Evolutionary conservation across 2,797 vertebrate species (phyloP).

Genomic region (Emydoidea blandingii): DNA sequence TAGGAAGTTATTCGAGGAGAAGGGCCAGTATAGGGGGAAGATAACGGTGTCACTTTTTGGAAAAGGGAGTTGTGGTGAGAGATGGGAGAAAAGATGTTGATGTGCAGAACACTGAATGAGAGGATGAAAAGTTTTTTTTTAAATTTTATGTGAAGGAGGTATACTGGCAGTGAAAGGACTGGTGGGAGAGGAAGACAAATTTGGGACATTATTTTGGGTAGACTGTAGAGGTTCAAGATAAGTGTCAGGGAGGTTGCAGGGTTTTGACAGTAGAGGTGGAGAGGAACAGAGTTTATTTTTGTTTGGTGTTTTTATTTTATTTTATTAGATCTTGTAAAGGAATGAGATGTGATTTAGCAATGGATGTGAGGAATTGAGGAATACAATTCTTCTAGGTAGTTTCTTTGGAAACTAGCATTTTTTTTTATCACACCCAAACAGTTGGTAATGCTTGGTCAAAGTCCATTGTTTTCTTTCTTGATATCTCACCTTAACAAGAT

Average conservation of each 20-base stretch:
- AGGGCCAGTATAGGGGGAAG: fast-evolving
- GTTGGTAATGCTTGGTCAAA: neutral
- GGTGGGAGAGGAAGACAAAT: neutral
- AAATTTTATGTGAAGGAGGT: neutral
- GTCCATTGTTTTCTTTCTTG: neutral
- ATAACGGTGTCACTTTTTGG: neutral
- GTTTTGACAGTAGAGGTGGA: neutral
- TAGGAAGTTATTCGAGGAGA: neutral
- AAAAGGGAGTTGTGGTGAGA: neutral
- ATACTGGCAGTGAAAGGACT: neutral
- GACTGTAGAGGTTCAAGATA: neutral
- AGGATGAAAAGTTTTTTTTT: neutral
- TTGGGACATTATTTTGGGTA: neutral
- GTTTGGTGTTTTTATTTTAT: neutral
- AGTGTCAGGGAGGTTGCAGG: neutral
- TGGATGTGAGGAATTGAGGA: neutral
- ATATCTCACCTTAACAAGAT: neutral
- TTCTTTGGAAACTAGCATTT: neutral
- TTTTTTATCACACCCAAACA: neutral
- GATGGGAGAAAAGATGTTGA: neutral
- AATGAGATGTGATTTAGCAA: neutral
- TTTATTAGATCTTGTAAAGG: neutral
- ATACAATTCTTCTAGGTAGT: neutral
- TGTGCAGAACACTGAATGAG: neutral
- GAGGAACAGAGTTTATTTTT: neutral